Evolutionary conservation across 2,888 invertebrate species (phyloP).

Genomic region (Drosophila mimica): DNA sequence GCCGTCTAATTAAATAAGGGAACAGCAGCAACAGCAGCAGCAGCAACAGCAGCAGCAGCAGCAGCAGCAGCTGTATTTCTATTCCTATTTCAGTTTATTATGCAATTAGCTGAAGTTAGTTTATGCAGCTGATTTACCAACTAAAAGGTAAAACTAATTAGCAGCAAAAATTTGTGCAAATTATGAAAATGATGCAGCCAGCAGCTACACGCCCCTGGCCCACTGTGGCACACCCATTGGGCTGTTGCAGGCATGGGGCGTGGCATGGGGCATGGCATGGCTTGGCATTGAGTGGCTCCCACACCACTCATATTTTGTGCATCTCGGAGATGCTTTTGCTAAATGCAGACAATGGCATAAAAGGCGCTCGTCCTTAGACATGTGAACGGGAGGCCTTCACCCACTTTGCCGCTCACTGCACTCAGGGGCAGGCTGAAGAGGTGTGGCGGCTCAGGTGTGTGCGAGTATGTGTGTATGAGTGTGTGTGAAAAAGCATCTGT

Average conservation of each 20-base stretch:
- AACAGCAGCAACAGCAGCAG: not conserved
- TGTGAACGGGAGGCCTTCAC: conserved; percentile 69
- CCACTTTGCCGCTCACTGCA: conserved; percentile 66
- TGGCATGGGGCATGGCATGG: not conserved
- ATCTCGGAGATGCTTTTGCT: conserved; percentile 21
- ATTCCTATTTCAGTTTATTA: conserved; percentile 48
- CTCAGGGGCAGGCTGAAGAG: conserved; percentile 1
- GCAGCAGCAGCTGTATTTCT: not conserved
- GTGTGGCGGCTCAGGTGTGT: conserved; percentile 29
- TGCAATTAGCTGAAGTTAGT: conserved; percentile 63
- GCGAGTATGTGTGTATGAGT: conserved; percentile 8
- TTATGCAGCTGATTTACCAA: conserved; percentile 38
- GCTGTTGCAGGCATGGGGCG: no score
- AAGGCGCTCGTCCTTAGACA: conserved; percentile 63
- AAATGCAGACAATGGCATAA: conserved; percentile 73
- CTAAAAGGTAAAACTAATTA: conserved; percentile 72
- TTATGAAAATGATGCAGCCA: conserved; percentile 60
- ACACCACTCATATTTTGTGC: conserved; percentile 14
- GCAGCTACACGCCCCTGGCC: conserved; percentile 31
- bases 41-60: no score
- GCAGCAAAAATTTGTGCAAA: conserved; percentile 50
- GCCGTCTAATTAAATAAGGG: conserved; percentile 67
- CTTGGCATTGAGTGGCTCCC: conserved; percentile 72
- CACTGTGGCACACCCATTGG: conserved; percentile 42
- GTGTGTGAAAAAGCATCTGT: conserved; percentile 52